A percentile compares a stretch with the other conserved stretches of the same genome.
Conservation (phyloP, 2,888 invertebrate genomes). For the Acheta domesticus region DNA sequence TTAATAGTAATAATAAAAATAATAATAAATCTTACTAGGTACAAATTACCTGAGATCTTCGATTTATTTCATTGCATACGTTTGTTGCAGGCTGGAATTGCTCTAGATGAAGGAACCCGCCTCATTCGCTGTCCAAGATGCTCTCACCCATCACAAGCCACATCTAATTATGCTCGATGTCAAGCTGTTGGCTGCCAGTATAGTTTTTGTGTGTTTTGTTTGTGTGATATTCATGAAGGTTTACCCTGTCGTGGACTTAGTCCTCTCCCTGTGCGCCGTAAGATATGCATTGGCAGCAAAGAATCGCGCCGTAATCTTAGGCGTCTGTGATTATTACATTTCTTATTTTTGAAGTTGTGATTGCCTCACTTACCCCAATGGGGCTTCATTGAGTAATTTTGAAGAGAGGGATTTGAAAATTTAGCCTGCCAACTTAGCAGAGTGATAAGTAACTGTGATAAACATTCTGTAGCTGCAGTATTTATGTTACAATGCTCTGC, state of each 20-base stretch:
- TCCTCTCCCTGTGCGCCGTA: slow-evolving; percentile 7
- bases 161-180: slow-evolving; percentile 37
- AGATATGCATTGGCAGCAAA: slow-evolving; percentile 26
- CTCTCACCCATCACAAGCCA: slow-evolving; percentile 40
- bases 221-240: slow-evolving; percentile 34
- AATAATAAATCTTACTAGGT: too few species aligned
- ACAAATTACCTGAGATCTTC: too few species aligned
- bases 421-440: too few species aligned
- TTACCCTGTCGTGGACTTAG: slow-evolving; percentile 21
- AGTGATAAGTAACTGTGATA: too few species aligned
- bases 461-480: too few species aligned
- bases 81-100: slow-evolving; percentile 39
- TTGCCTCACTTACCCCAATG: too few species aligned
- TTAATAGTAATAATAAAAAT: too few species aligned
- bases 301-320: slow-evolving; percentile 29
- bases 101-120: slow-evolving; percentile 40
- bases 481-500: too few species aligned
- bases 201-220: slow-evolving; percentile 40
- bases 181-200: slow-evolving; percentile 38
- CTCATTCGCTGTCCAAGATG: slow-evolving; percentile 42
- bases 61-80: too few species aligned
- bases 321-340: slow-evolving; percentile 22
- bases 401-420: too few species aligned
- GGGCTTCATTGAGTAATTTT: too few species aligned
- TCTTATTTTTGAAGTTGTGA: too few species aligned